phyloP scores from a whole-genome alignment of 1,140 invertebrate genomes.

The Luehdorfia chinensis region DNA sequence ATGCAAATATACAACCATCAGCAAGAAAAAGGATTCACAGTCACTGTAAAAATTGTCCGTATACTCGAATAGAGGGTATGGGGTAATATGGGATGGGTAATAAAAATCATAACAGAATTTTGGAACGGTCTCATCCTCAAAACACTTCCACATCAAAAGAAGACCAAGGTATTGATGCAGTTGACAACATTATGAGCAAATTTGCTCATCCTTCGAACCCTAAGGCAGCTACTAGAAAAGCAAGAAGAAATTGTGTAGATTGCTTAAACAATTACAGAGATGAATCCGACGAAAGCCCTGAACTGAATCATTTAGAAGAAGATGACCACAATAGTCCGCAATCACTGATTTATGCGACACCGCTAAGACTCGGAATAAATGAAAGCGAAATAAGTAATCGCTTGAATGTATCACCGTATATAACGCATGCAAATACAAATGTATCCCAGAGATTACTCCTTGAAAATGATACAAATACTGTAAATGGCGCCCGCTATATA shows the following conservation, averaged over 20 bases:
- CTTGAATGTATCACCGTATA: no score
- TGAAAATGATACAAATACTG: no score
- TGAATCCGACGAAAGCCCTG: no score
- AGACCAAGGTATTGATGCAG: constrained; percentile 39
- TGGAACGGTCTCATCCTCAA: not conserved
- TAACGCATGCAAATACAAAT: no score
- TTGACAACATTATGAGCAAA: constrained; percentile 59
- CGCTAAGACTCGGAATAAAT: no score
- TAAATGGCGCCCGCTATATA: no score
- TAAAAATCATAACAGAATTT: not conserved
- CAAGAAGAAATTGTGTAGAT: constrained; percentile 7
- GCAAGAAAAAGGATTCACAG: constrained; percentile 46
- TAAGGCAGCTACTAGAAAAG: constrained; percentile 14
- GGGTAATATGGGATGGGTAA: constrained; percentile 33
- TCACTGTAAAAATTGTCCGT: constrained; percentile 18
- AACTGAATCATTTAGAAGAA: no score
- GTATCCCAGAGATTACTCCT: no score
- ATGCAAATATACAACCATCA: constrained; percentile 35
- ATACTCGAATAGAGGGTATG: constrained; percentile 26
- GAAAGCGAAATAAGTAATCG: no score
- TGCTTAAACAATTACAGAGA: constrained; percentile 29
- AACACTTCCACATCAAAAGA: constrained; percentile 9
- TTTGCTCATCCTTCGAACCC: constrained; percentile 24
- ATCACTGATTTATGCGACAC: not conserved
- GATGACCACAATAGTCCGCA: constrained; percentile 17